A percentile compares a stretch with the other conserved stretches of the same genome.
phyloP scores from a whole-genome alignment of 2,797 vertebrate genomes.

The Botia kubotai region DNA sequence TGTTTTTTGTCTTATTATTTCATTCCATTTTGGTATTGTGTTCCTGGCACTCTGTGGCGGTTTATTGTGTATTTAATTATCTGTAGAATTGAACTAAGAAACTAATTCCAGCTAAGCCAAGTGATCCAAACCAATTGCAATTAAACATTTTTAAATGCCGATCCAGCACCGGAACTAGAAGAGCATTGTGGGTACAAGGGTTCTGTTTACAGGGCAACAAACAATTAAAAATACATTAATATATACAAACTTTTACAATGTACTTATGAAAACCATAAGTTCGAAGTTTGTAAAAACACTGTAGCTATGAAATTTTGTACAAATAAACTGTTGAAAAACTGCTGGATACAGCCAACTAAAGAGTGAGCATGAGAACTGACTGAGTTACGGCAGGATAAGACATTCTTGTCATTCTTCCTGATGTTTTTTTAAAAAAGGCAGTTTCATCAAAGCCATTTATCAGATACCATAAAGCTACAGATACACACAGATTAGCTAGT shows the following conservation, averaged over 20 bases:
- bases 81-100: slow-evolving; percentile 33
- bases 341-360: slow-evolving; percentile 37
- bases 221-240: slow-evolving; percentile 20
- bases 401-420: slow-evolving; percentile 33
- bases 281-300: slow-evolving; percentile 43
- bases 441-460: slow-evolving; percentile 51
- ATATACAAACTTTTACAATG: slow-evolving; percentile 38
- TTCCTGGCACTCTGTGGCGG: slow-evolving; percentile 36
- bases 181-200: slow-evolving; percentile 33
- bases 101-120: slow-evolving; percentile 16
- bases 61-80: slow-evolving; percentile 41
- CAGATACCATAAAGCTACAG: slow-evolving; percentile 43
- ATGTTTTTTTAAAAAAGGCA: slow-evolving; percentile 56
- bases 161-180: slow-evolving; percentile 35
- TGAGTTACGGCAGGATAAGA: slow-evolving; percentile 34
- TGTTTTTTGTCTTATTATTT: slow-evolving; percentile 40
- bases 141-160: slow-evolving; percentile 32
- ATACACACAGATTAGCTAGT: slow-evolving; percentile 44
- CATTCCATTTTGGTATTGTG: slow-evolving; percentile 19
- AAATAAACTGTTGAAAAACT: slow-evolving; percentile 26
- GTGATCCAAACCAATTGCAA: slow-evolving; percentile 46
- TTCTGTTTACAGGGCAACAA: slow-evolving; percentile 49
- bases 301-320: slow-evolving; percentile 25
- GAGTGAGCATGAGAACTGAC: slow-evolving; percentile 22
- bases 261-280: slow-evolving; percentile 40